A percentile compares a stretch with the other conserved stretches of the same genome.
Evolutionary conservation across 2,113 vertebrate genomes (phyloP).

Genomic region (Cyprinodon tularosa): DNA sequence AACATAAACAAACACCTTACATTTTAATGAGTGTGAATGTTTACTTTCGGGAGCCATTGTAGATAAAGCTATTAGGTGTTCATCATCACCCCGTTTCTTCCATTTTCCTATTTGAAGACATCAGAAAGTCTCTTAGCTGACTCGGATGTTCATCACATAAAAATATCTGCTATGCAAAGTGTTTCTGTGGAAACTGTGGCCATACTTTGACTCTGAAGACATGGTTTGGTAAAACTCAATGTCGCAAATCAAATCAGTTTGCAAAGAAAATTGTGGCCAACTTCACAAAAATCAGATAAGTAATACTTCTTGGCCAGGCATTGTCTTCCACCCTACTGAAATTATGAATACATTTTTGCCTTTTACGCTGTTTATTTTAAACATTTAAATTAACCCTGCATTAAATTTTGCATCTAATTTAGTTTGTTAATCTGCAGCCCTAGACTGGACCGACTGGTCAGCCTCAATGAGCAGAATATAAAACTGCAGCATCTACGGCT

Average conservation of each 20-base stretch:
- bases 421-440: no score
- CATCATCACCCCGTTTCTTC: background rate
- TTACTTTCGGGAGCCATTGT: background rate
- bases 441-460: conserved; percentile 3
- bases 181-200: conserved; percentile 28
- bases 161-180: conserved; percentile 40
- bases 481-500: conserved; percentile 43
- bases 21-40: background rate
- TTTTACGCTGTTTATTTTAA: no score
- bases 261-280: background rate
- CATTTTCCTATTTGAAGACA: conserved; percentile 9
- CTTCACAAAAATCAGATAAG: no score
- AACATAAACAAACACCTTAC: background rate
- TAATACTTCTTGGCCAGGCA: no score
- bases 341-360: no score
- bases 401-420: no score
- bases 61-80: background rate
- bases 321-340: no score
- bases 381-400: no score
- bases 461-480: conserved; percentile 12
- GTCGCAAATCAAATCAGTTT: conserved; percentile 21
- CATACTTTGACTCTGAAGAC: conserved; percentile 32
- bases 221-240: conserved; percentile 41
- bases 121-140: conserved; percentile 35
- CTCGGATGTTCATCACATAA: conserved; percentile 47